Evolutionary conservation across 2,888 invertebrate genomes (phyloP), one percentile per base, ranked within the genome.

Genomic region (Cheilosia urbana): DNA sequence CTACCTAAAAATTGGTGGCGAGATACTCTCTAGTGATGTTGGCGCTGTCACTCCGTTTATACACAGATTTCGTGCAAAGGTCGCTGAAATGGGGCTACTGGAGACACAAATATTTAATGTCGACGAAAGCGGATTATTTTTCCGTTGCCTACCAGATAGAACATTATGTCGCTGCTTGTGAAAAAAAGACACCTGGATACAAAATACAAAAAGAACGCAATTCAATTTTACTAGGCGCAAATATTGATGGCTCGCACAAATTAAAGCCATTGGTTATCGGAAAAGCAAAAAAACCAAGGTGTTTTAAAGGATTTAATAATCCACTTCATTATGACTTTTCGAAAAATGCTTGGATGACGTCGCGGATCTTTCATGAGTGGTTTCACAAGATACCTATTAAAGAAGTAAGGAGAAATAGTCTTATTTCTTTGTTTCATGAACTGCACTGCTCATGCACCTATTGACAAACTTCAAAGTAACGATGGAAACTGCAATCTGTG

Each of bases 301-400:
- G 45, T 27, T 65, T 75, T 24, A 75, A 75, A 45, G 42, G 42
- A 40, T 51, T 62, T 65, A 51, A 75, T 65, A 53, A 27, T 55
- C 57, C 57, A 55, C 65, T 82, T 89, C 89, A 87, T 89, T 87
- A 87, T 87, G 89, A 72, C 55, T 53, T 37, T 60, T 47, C 45
- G 47, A 60, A 72, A 55, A 68, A 45, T 55, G 53, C 57, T 47
- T 76, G 42, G 76, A 65, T 53, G 65, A 53, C 51, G 34, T 51
- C 27, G 40, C 49, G 40, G 34, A 34, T 66, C 34, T 66, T 68
- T 55, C 24, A 68, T 40, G 53, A 24, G 24, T 53, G 53, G 40
- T 75, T 81, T 63, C 68, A 62, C 49, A 45, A 71, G 51, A 62
- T 53, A 19, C 49, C 68, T 62, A 51, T 76, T 40, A 57, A 69